These are phyloP conservation scores for Polyodon spathula DNA, from an alignment of 2,113 vertebrate species.

Conservation along the genomic window DNA sequence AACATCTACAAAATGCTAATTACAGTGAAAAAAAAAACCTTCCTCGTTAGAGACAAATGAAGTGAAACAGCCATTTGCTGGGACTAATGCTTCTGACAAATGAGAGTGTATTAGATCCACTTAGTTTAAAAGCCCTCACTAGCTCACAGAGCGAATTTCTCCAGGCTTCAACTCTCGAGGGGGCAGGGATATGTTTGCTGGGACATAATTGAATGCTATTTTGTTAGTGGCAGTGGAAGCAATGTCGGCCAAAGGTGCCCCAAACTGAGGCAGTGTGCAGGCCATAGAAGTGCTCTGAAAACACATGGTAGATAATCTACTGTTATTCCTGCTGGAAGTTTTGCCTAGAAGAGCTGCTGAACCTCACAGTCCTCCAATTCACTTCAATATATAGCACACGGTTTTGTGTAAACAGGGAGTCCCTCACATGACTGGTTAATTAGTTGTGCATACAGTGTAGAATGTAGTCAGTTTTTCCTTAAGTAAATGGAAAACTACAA, in stretches of 20 bases:
- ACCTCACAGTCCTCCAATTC: too few species aligned
- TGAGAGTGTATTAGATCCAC: not conserved
- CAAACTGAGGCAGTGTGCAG: not conserved
- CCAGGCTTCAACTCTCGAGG: not conserved
- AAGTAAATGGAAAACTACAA: too few species aligned
- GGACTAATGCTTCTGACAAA: not conserved
- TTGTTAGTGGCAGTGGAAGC: conserved; percentile 2
- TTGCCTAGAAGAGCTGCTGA: too few species aligned
- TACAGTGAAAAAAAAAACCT: not conserved
- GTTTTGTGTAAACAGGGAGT: too few species aligned
- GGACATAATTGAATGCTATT: not conserved
- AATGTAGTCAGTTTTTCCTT: too few species aligned
- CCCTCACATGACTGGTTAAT: too few species aligned
- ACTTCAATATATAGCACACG: too few species aligned
- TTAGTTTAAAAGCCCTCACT: conserved; percentile 1
- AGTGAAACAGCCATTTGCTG: conserved; percentile 1
- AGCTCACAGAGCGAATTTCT: not conserved
- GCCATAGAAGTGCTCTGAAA: too few species aligned
- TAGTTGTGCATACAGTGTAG: too few species aligned
- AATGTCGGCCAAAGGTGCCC: not conserved
- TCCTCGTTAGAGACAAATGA: not conserved
- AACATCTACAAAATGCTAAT: conserved; percentile 2
- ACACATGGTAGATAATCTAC: too few species aligned
- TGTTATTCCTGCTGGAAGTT: too few species aligned
- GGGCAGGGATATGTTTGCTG: conserved; percentile 2